Conservation (phyloP, 2,888 invertebrate genomes). For the Orthonychiurus folsomi region DNA sequence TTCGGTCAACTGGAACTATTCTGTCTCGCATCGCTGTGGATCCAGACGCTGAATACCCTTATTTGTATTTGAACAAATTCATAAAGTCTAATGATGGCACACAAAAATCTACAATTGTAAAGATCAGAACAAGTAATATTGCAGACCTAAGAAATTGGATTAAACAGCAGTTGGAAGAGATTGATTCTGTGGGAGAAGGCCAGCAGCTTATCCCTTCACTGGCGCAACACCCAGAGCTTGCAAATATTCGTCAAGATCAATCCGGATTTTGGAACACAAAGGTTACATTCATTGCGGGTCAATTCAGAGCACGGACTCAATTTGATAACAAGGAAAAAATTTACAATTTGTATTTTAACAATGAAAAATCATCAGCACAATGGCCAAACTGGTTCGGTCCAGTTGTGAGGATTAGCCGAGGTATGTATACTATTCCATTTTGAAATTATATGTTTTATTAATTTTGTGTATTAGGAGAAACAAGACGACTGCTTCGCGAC, state of each 20-base stretch:
- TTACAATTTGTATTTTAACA: background rate
- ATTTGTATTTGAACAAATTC: background rate
- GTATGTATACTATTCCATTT: no score
- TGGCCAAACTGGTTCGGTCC: no score
- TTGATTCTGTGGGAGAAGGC: background rate
- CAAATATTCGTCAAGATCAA: background rate
- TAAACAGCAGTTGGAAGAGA: background rate
- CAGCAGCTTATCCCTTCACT: background rate
- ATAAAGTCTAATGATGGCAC: background rate
- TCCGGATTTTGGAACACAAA: background rate
- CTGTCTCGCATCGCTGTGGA: background rate
- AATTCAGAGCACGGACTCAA: background rate
- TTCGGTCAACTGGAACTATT: background rate
- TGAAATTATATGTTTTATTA: no score
- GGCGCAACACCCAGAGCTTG: background rate
- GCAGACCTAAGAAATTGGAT: background rate
- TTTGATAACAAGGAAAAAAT: background rate
- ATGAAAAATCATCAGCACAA: background rate
- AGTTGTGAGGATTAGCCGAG: no score
- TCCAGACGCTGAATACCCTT: background rate
- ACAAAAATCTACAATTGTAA: background rate
- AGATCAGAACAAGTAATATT: background rate
- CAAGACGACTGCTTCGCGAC: no score
- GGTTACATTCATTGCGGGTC: background rate
- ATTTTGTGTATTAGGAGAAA: no score